A percentile compares a stretch with the other conserved stretches of the same genome.
These are phyloP conservation scores for Gnathonemus longibarbis DNA, from an alignment of 2,113 vertebrate species.

Conservation along the genomic window DNA sequence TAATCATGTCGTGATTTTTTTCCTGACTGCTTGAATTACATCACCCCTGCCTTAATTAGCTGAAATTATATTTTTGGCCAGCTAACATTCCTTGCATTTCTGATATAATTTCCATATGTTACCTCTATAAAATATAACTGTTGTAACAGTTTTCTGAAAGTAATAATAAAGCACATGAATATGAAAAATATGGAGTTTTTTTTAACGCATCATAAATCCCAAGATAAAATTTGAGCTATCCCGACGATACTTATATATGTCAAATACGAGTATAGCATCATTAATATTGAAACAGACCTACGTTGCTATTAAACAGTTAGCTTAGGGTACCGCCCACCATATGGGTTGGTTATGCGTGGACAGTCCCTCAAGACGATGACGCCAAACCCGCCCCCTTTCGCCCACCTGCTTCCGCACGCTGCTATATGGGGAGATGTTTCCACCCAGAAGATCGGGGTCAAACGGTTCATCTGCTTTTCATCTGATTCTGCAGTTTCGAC, in stretches of 20 bases:
- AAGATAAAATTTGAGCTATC: neutral
- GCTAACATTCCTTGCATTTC: neutral
- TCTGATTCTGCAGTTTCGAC: neutral
- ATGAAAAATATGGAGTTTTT: slow-evolving; percentile 10
- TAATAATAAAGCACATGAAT: slow-evolving; percentile 6
- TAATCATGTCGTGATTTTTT: neutral
- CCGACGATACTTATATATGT: neutral
- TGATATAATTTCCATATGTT: neutral
- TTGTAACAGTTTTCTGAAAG: neutral
- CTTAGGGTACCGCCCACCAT: neutral
- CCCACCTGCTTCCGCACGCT: neutral
- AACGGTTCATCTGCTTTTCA: neutral
- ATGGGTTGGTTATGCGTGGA: neutral
- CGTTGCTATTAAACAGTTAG: neutral
- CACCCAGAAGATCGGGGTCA: neutral
- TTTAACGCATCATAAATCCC: neutral
- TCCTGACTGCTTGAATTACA: neutral
- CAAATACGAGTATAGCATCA: neutral
- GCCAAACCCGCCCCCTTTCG: neutral
- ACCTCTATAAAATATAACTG: neutral
- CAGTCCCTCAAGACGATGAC: neutral
- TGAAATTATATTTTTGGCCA: neutral
- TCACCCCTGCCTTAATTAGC: neutral
- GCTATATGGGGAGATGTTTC: neutral
- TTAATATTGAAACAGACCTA: neutral